Evolutionary conservation across 2,797 vertebrate genomes (phyloP).

Genomic region (Tiaroga cobitis): DNA sequence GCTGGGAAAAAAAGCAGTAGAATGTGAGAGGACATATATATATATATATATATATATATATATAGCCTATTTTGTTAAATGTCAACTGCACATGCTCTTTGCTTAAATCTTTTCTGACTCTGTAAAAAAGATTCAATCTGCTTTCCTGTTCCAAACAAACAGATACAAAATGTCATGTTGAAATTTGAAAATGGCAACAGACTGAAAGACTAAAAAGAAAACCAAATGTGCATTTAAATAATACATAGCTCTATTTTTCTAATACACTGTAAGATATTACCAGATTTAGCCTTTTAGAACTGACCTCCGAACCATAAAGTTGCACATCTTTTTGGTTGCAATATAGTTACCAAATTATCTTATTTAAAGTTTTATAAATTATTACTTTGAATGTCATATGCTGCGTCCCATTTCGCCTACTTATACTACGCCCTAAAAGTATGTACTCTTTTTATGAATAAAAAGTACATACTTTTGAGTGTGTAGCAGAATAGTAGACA

Average conservation of each 20-base stretch:
- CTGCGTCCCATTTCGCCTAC: too few relatives aligned
- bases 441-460: too few relatives aligned
- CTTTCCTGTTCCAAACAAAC: background rate
- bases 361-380: background rate
- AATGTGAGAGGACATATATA: too few relatives aligned
- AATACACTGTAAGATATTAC: background rate
- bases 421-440: too few relatives aligned
- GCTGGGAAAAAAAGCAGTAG: too few relatives aligned
- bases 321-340: background rate
- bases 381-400: background rate
- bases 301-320: background rate
- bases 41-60: too few relatives aligned
- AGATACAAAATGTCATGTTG: slow-evolving; percentile 16
- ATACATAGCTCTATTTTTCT: background rate
- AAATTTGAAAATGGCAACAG: background rate
- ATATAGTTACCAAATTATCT: background rate
- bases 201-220: background rate
- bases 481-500: too few relatives aligned
- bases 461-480: too few relatives aligned
- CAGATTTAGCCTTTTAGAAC: background rate
- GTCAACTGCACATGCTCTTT: background rate
- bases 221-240: background rate
- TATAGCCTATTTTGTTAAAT: background rate
- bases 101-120: background rate
- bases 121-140: background rate